phyloP scores from a whole-genome alignment of 2,888 invertebrate genomes.

The Sesia bembeciformis region DNA sequence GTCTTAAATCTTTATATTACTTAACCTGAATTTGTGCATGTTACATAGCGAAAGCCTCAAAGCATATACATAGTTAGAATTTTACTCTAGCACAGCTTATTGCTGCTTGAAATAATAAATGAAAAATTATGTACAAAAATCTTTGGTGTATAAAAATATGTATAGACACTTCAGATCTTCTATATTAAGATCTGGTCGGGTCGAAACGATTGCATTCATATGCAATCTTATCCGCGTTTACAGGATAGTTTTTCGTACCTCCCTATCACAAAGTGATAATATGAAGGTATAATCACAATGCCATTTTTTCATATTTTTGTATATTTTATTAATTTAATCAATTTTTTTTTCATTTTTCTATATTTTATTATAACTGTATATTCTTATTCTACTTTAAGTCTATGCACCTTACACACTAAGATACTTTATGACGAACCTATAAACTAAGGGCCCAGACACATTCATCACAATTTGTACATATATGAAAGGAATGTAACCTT shows the following conservation, averaged over 20 bases:
- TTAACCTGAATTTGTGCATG: constrained; percentile 29
- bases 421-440: constrained; percentile 71
- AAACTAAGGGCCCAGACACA: constrained; percentile 74
- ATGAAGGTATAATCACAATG: constrained; percentile 61
- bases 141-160: constrained; percentile 64
- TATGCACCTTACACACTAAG: constrained; percentile 52
- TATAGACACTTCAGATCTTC: constrained; percentile 67
- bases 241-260: constrained; percentile 63
- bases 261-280: constrained; percentile 38
- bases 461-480: constrained; percentile 66
- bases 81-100: constrained; percentile 44
- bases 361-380: constrained; percentile 16
- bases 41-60: constrained; percentile 63
- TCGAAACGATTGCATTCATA: constrained; percentile 65
- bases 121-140: constrained; percentile 62
- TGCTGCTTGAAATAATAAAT: constrained; percentile 29
- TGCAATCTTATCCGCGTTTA: constrained; percentile 66
- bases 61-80: constrained; percentile 47
- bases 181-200: constrained; percentile 66
- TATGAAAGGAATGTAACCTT: constrained; percentile 74
- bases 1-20: constrained; percentile 37
- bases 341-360: constrained; percentile 23
- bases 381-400: constrained; percentile 57
- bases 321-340: constrained; percentile 23
- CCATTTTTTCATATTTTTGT: constrained; percentile 38